Evolutionary conservation across 2,888 invertebrate species (phyloP).

Genomic region (Andrena chrysosceles): DNA sequence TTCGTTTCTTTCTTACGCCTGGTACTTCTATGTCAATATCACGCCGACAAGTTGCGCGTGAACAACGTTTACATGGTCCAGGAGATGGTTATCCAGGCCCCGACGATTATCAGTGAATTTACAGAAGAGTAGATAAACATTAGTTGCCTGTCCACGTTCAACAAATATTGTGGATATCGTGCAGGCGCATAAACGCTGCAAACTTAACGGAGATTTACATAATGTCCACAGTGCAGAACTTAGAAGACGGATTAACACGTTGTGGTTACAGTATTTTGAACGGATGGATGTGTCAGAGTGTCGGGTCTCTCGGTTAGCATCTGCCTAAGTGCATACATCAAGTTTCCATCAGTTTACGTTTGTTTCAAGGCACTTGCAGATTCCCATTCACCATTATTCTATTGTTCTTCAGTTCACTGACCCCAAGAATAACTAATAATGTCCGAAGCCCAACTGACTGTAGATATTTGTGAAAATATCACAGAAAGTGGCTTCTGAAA

Average conservation of each 20-base stretch:
- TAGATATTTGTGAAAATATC: too few species aligned
- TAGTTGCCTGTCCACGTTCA: slow-evolving; percentile 45
- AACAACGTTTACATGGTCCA: neutral
- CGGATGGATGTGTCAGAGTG: neutral
- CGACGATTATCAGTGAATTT: slow-evolving; percentile 40
- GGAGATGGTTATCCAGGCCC: slow-evolving; percentile 6
- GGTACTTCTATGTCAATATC: too few species aligned
- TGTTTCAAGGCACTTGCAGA: neutral
- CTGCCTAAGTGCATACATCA: neutral
- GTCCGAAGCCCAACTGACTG: too few species aligned
- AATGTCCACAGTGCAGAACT: slow-evolving; percentile 36
- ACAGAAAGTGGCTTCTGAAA: too few species aligned
- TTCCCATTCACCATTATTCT: neutral
- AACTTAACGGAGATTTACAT: slow-evolving; percentile 47
- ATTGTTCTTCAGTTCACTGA: too few species aligned
- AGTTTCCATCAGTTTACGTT: neutral
- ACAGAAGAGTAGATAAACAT: slow-evolving; percentile 24
- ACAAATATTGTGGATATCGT: slow-evolving; percentile 48
- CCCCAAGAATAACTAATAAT: too few species aligned
- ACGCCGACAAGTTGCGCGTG: neutral
- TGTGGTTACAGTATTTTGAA: slow-evolving; percentile 33
- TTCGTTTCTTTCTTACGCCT: too few species aligned
- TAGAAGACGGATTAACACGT: slow-evolving; percentile 49
- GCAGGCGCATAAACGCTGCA: slow-evolving; percentile 7
- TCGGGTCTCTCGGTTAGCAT: neutral